Evolutionary conservation across 1,140 invertebrate genomes (phyloP), one percentile per base, ranked within the genome.

Genomic region (Rhagoletis pomonella): DNA sequence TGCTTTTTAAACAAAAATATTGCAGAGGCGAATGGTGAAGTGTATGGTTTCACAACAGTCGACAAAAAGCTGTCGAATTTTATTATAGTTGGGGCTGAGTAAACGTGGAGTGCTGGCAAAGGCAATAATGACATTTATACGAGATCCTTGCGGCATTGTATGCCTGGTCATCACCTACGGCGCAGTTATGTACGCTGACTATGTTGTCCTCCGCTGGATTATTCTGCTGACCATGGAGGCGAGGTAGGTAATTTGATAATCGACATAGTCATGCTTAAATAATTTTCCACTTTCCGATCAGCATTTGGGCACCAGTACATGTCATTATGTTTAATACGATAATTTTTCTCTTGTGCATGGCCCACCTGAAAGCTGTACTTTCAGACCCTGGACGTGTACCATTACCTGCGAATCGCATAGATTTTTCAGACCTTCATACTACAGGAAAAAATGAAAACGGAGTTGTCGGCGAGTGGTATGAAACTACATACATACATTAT

Each of bases 361-460:
- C 97, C 12, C 97, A 98, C 93, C 90, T 97, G 10, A 95, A 97
- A 91, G 97, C 97, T 17, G 97, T 98, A 67, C 95, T 97, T 89
- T 97, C 97, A 85, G 97, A 98, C 94, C 97, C 97, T 59, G 97
- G 97, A 10, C 96, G 97, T 88, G 96, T 98, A 67, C 97, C 97
- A 19, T 93, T 98, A 86, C 97, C 97, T 10, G 95, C 96, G 88
- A 96, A 95, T 89, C 95, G 95, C 89, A 94, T 97, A 89, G 97
- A 98, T 91, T 97, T 98, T 93, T 97, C 97, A n/a, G 97, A 98
- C 91, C 95, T 96, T 89, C 96, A 97, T 93, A 94, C 95, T 84
- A 95, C 95, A 69, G 93, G 93, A 29, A 92, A 91, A 17, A 91
- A 90, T 62, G 93, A 92, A 50, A 93, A 94, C 86, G 95, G 95